These are phyloP conservation scores for Eurypyga helias DNA, from an alignment of 2,113 vertebrate species.

Conservation along the genomic window DNA sequence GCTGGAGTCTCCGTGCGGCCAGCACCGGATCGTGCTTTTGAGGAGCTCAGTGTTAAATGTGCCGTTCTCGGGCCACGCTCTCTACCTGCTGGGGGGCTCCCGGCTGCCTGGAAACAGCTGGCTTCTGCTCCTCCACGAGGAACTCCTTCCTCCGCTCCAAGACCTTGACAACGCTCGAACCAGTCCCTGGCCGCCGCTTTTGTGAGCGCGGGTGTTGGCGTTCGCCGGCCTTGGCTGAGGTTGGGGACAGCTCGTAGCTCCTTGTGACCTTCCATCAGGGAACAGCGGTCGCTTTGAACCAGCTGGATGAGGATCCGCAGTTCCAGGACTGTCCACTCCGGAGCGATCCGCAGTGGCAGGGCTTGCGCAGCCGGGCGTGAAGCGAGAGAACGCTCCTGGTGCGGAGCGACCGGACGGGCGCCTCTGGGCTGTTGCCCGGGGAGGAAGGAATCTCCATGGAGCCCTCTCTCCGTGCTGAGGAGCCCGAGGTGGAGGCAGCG, in stretches of 20 bases:
- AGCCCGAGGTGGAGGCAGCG: not conserved
- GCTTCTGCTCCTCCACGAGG: rapidly evolving
- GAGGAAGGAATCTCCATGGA: not conserved
- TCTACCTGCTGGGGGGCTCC: not conserved
- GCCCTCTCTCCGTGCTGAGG: not conserved
- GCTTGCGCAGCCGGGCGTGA: not conserved
- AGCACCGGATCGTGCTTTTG: rapidly evolving
- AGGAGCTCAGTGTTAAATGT: not conserved
- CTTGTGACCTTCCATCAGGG: not conserved
- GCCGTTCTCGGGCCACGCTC: not conserved
- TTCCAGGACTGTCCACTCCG: not conserved
- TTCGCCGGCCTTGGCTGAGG: not conserved
- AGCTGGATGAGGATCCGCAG: not conserved
- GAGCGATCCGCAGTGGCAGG: rapidly evolving
- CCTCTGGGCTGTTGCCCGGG: not conserved
- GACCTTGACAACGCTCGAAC: rapidly evolving
- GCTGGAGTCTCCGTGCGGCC: rapidly evolving
- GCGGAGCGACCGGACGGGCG: not conserved
- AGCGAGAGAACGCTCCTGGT: not conserved
- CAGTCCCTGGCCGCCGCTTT: rapidly evolving
- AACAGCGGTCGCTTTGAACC: rapidly evolving
- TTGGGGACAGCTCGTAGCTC: rapidly evolving
- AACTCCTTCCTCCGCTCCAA: not conserved
- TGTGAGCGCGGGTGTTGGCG: rapidly evolving
- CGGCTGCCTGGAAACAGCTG: not conserved